Evolutionary conservation across 2,888 invertebrate genomes (phyloP).

Genomic region (Euclidia mi): DNA sequence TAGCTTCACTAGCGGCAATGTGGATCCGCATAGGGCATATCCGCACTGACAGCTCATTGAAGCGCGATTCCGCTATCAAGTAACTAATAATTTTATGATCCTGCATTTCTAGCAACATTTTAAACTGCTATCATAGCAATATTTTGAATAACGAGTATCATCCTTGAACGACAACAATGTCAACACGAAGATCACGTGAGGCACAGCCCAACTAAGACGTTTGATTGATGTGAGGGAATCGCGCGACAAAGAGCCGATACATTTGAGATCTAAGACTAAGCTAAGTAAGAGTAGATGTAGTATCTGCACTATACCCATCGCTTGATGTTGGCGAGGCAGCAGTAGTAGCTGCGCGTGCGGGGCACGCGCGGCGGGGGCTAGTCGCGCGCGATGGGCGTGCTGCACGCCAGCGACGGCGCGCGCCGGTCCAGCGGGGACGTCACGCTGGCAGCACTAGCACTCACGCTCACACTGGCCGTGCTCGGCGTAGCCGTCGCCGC

Average conservation of each 20-base stretch:
- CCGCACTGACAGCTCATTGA: background rate
- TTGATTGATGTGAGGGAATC: too few relatives aligned
- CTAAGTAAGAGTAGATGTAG: background rate
- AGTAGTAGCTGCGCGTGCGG: slow-evolving; percentile 22
- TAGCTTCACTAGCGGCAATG: slow-evolving; percentile 8
- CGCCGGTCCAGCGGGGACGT: slow-evolving; percentile 58
- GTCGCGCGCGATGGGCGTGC: slow-evolving; percentile 82
- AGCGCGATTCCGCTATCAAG: background rate
- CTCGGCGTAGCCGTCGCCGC: too few relatives aligned
- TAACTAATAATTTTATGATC: too few relatives aligned
- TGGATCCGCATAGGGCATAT: background rate
- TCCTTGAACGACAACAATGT: too few relatives aligned
- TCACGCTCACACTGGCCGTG: too few relatives aligned
- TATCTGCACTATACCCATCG: slow-evolving; percentile 19
- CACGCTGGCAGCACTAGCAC: too few relatives aligned
- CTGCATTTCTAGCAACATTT: too few relatives aligned
- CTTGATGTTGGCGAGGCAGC: slow-evolving; percentile 15
- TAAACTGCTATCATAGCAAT: too few relatives aligned
- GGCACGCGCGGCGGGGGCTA: slow-evolving; percentile 53
- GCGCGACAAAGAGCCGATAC: background rate
- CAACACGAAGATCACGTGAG: too few relatives aligned
- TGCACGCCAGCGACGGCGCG: slow-evolving; percentile 75
- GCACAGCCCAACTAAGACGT: too few relatives aligned
- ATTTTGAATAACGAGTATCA: too few relatives aligned
- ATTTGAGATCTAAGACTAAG: background rate